Percentiles rank a stretch among this genome's conserved stretches.
Evolutionary conservation across 2,888 invertebrate species (phyloP).

Genomic region (Apodemia duryi): DNA sequence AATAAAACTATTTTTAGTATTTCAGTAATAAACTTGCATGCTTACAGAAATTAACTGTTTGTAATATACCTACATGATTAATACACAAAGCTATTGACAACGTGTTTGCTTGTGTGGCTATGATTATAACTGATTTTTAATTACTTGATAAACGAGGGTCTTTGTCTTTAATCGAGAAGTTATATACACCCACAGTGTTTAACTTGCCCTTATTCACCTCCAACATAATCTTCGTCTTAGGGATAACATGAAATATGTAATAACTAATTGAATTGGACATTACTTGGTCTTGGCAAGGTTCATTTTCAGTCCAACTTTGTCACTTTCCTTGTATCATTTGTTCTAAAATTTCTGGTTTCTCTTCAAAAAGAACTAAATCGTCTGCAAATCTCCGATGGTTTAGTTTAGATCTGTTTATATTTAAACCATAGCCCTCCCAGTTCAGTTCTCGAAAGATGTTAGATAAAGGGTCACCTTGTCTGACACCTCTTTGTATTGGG

Average conservation of each 20-base stretch:
- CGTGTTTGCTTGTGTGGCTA: not conserved
- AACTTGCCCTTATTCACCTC: conserved; percentile 5
- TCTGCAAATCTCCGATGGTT: too few species aligned
- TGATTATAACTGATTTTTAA: not conserved
- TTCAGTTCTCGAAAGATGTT: too few species aligned
- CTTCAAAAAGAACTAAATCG: too few species aligned
- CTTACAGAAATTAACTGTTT: not conserved
- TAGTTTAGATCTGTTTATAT: too few species aligned
- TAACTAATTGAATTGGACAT: not conserved
- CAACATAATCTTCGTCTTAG: not conserved
- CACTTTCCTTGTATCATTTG: too few species aligned
- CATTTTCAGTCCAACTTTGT: too few species aligned
- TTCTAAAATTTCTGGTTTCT: too few species aligned
- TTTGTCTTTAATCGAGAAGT: not conserved
- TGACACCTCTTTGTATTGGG: too few species aligned
- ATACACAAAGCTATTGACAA: not conserved
- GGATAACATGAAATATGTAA: not conserved
- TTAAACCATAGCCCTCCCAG: too few species aligned
- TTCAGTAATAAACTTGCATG: not conserved
- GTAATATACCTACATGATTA: not conserved
- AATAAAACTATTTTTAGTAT: too few species aligned
- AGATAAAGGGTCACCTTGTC: too few species aligned
- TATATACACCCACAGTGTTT: not conserved
- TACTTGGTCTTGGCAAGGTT: too few species aligned
- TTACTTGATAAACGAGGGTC: not conserved